Conservation (phyloP, 2,113 vertebrate species). For the Fregetta grallaria region DNA sequence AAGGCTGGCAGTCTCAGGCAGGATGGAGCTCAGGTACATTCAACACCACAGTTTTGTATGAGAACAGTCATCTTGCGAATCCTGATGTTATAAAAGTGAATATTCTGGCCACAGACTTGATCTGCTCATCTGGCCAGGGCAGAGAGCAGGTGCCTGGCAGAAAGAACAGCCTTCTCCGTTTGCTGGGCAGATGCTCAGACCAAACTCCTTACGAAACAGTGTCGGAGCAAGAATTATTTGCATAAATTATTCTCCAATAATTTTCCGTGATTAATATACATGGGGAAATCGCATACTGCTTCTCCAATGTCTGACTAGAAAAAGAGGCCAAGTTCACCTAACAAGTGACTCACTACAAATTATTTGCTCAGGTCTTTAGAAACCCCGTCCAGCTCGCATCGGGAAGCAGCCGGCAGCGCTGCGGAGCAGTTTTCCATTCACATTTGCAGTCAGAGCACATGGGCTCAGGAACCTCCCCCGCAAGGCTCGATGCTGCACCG, state of each 20-base stretch:
- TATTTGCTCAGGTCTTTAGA: not conserved
- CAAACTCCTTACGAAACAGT: not conserved
- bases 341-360: not conserved
- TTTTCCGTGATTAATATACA: not conserved
- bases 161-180: accelerated
- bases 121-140: not conserved
- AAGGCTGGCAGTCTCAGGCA: not conserved
- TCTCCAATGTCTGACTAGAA: not conserved
- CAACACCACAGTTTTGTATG: not conserved
- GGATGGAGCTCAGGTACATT: not conserved
- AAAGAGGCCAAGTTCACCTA: not conserved
- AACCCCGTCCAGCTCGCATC: not conserved
- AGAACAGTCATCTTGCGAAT: accelerated
- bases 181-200: not conserved
- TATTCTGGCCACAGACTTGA: too few species aligned
- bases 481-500: not conserved
- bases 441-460: not conserved
- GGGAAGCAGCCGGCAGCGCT: not conserved
- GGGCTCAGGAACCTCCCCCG: not conserved
- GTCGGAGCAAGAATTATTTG: not conserved
- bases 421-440: not conserved
- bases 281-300: not conserved
- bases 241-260: not conserved
- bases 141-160: not conserved
- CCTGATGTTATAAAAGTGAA: not conserved